Conservation (phyloP, 2,797 vertebrate genomes). For the Aeoliscus strigatus region DNA sequence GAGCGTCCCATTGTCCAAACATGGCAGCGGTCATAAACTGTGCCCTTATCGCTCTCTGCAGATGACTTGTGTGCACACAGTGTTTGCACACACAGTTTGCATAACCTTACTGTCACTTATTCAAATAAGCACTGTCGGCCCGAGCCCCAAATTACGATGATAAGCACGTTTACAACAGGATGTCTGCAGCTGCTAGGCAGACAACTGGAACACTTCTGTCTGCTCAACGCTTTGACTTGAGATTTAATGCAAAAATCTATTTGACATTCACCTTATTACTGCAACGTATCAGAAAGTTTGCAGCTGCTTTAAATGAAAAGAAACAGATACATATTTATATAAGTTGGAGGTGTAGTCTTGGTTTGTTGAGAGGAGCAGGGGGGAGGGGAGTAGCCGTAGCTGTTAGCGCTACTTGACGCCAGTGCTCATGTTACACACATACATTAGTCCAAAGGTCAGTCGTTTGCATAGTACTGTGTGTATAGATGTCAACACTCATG, state of each 20-base stretch:
- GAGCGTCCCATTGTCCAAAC: conserved; percentile 52
- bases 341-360: no score
- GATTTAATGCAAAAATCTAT: conserved; percentile 29
- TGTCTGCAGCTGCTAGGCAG: conserved; percentile 5
- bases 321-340: no score
- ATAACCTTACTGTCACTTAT: conserved; percentile 26
- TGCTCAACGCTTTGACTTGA: conserved; percentile 26
- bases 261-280: conserved; percentile 47
- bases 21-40: conserved; percentile 42
- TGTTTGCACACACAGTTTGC: conserved; percentile 34
- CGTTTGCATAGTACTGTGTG: no score
- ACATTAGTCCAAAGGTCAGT: neutral
- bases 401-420: neutral
- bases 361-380: conserved; percentile 1
- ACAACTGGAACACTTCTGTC: conserved; percentile 6
- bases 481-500: no score
- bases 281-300: conserved; percentile 23
- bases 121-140: conserved; percentile 24
- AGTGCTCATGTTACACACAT: neutral
- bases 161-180: conserved; percentile 7
- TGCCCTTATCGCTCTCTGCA: conserved; percentile 45
- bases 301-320: no score
- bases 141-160: conserved; percentile 6
- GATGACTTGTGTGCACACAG: conserved; percentile 36
- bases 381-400: neutral